Evolutionary conservation across 2,888 invertebrate genomes (phyloP).

Genomic region (Nomada ruficornis): DNA sequence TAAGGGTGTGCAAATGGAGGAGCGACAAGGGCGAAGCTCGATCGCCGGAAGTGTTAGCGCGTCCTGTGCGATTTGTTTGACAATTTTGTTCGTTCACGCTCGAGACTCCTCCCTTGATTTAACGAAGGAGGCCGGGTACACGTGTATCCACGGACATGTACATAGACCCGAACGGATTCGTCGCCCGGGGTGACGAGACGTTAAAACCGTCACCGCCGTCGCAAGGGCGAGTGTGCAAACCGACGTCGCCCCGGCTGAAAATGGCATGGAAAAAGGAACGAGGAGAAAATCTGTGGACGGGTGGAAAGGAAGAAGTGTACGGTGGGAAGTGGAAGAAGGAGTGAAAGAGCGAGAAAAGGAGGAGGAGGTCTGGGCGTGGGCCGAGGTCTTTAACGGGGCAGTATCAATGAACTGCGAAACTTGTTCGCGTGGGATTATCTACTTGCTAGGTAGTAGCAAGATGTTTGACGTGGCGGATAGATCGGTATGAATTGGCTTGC

Average conservation of each 20-base stretch:
- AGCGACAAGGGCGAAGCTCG: not conserved
- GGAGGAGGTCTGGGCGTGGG: constrained; percentile 71
- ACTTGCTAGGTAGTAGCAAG: constrained; percentile 61
- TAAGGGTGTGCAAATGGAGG: too few relatives aligned
- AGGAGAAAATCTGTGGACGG: constrained; percentile 40
- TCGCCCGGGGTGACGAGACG: constrained; percentile 60
- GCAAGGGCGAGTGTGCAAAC: constrained; percentile 59
- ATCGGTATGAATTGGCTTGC: constrained; percentile 41
- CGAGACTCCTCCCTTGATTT: constrained; percentile 6
- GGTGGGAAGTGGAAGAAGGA: constrained; percentile 27
- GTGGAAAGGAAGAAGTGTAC: constrained; percentile 12
- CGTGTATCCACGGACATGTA: too few relatives aligned
- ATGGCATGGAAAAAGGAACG: constrained; percentile 66
- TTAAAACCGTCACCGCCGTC: constrained; percentile 69
- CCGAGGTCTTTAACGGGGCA: constrained; percentile 71
- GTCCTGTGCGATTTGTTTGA: constrained; percentile 11
- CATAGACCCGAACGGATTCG: constrained; percentile 18
- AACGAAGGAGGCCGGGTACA: constrained; percentile 28
- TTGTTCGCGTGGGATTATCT: constrained; percentile 77
- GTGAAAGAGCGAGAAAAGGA: constrained; percentile 12
- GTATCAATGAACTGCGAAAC: constrained; percentile 79
- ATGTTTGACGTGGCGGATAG: constrained; percentile 38
- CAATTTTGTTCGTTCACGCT: not conserved
- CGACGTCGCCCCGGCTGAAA: constrained; percentile 68
- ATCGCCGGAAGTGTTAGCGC: constrained; percentile 33